phyloP scores from a whole-genome alignment of 2,888 invertebrate species.

The Calameuta filiformis region DNA sequence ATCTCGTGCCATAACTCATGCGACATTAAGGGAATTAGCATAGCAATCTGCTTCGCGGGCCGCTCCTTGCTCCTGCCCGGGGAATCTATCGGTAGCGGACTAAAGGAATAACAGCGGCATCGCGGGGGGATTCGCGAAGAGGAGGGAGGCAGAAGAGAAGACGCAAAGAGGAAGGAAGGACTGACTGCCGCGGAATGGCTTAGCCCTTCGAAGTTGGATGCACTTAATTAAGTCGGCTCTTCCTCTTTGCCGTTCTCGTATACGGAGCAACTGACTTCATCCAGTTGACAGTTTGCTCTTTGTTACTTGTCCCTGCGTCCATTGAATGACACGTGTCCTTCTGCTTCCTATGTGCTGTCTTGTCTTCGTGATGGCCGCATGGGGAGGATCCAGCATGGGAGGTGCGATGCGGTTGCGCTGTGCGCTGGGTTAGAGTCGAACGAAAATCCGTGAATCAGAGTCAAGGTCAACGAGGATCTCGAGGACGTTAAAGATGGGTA shows the following conservation, averaged over 20 bases:
- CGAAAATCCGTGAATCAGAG: neutral
- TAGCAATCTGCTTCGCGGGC: constrained; percentile 43
- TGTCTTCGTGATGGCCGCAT: neutral
- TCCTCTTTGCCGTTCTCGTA: neutral
- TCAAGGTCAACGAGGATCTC: neutral
- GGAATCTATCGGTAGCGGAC: neutral
- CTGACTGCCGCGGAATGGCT: constrained; percentile 52
- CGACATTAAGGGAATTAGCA: constrained; percentile 58
- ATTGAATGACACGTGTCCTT: neutral
- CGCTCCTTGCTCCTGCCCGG: neutral
- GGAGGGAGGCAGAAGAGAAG: constrained; percentile 16
- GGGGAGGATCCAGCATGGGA: neutral
- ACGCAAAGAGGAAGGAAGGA: constrained; percentile 17
- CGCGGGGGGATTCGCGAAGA: constrained; percentile 8
- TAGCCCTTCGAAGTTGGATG: constrained; percentile 57
- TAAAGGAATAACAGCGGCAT: neutral
- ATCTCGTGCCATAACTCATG: constrained; percentile 49
- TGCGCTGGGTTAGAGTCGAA: neutral
- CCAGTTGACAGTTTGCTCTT: neutral
- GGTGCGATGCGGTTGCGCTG: neutral
- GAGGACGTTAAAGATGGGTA: neutral
- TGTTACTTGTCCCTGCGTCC: neutral
- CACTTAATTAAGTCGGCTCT: constrained; percentile 60
- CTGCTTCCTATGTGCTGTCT: neutral
- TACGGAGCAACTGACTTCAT: neutral